Percentiles rank a stretch among this genome's conserved stretches.
These are phyloP conservation scores for Cydia splendana DNA, from an alignment of 1,140 invertebrate species.

Conservation along the genomic window DNA sequence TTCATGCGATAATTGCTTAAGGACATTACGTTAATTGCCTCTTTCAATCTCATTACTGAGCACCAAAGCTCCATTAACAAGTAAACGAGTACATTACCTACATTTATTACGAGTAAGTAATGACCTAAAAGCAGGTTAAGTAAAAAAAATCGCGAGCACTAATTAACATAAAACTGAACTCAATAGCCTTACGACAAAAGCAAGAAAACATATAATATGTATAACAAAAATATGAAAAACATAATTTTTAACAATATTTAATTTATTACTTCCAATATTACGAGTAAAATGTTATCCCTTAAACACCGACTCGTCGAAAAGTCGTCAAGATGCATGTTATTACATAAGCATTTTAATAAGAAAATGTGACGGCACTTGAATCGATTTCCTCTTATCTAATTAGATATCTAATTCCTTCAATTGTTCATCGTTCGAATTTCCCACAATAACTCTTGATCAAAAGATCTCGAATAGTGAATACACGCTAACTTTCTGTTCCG, in stretches of 20 bases:
- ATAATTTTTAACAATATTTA: no score
- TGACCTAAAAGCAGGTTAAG: background rate
- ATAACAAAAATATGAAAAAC: no score
- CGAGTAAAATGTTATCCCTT: no score
- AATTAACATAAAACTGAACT: no score
- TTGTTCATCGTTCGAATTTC: background rate
- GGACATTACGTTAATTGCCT: constrained; percentile 10
- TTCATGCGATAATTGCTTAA: constrained; percentile 1
- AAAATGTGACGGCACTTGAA: background rate
- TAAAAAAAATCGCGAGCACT: no score
- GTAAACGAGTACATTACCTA: background rate
- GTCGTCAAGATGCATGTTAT: no score
- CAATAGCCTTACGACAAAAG: no score
- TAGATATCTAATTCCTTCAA: background rate
- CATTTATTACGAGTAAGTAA: background rate
- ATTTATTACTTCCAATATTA: no score
- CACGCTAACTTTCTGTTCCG: constrained; percentile 22
- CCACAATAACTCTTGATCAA: background rate
- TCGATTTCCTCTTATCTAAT: background rate
- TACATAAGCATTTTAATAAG: no score
- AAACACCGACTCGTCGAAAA: no score
- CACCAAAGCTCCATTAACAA: constrained; percentile 3
- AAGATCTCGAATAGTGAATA: constrained; percentile 3
- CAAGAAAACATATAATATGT: no score
- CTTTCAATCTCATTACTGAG: background rate